A percentile compares a stretch with the other conserved stretches of the same genome.
Evolutionary conservation across 2,797 vertebrate species (phyloP).

Genomic region (Semaprochilodus insignis): DNA sequence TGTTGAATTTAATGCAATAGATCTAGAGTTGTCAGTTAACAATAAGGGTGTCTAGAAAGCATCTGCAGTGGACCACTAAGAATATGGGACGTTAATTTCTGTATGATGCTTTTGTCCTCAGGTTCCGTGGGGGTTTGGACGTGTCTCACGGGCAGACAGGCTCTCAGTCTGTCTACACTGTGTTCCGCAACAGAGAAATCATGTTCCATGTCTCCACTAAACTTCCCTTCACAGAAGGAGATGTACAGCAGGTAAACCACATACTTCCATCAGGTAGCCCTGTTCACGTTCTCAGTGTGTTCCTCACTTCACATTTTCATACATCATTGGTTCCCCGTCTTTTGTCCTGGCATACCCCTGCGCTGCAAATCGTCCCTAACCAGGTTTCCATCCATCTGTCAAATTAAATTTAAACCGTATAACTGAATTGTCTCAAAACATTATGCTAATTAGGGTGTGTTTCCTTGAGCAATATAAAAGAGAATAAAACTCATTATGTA

Average conservation of each 20-base stretch:
- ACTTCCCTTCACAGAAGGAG: slow-evolving; percentile 96
- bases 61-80: neutral
- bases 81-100: no score
- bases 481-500: no score
- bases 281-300: neutral
- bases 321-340: neutral
- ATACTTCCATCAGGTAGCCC: neutral
- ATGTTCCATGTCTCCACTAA: slow-evolving; percentile 99
- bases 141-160: slow-evolving; percentile 96
- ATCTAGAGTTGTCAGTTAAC: neutral
- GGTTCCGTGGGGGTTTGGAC: slow-evolving; percentile 96
- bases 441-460: no score
- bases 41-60: neutral
- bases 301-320: neutral
- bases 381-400: no score
- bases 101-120: slow-evolving; percentile 61
- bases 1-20: no score
- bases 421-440: no score
- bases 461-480: no score
- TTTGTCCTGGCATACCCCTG: neutral
- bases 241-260: slow-evolving; percentile 89
- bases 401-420: no score
- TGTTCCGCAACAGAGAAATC: slow-evolving; percentile 94
- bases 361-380: no score
- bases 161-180: slow-evolving; percentile 91